phyloP scores from a whole-genome alignment of 1,140 invertebrate genomes.

The Sinonovacula constricta region DNA sequence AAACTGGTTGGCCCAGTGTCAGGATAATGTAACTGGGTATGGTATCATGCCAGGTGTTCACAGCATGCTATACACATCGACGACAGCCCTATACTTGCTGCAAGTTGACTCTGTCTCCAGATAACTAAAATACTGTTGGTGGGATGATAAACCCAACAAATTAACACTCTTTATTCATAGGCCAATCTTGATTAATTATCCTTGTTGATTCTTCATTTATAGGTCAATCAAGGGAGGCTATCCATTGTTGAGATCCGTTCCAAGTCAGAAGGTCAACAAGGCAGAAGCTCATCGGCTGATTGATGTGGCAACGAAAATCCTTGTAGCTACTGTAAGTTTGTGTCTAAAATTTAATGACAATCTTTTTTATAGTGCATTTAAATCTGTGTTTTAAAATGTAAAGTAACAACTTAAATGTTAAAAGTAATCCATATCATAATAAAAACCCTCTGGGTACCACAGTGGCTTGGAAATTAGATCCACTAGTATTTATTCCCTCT shows the following conservation, averaged over 20 bases:
- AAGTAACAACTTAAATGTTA: constrained; percentile 3
- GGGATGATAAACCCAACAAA: too few species aligned
- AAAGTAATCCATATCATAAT: background rate
- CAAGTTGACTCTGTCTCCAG: too few species aligned
- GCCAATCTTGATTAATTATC: too few species aligned
- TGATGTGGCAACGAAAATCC: constrained; percentile 72
- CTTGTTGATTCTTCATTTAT: too few species aligned
- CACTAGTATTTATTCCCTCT: background rate
- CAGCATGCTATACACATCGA: too few species aligned
- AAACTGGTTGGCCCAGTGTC: too few species aligned
- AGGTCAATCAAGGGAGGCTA: constrained; percentile 69
- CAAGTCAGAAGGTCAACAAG: constrained; percentile 59
- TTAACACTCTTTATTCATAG: too few species aligned
- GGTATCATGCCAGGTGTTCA: too few species aligned
- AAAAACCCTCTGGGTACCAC: background rate
- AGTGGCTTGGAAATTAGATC: background rate
- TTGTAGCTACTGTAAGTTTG: constrained; percentile 72
- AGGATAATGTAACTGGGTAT: too few species aligned
- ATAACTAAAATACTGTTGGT: too few species aligned
- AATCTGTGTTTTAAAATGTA: background rate
- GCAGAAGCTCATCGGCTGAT: constrained; percentile 70
- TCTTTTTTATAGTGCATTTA: background rate
- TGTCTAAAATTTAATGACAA: background rate
- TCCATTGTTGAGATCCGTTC: constrained; percentile 65
- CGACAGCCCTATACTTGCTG: too few species aligned